Conservation (phyloP, 1,140 invertebrate genomes). For the Myzus persicae region DNA sequence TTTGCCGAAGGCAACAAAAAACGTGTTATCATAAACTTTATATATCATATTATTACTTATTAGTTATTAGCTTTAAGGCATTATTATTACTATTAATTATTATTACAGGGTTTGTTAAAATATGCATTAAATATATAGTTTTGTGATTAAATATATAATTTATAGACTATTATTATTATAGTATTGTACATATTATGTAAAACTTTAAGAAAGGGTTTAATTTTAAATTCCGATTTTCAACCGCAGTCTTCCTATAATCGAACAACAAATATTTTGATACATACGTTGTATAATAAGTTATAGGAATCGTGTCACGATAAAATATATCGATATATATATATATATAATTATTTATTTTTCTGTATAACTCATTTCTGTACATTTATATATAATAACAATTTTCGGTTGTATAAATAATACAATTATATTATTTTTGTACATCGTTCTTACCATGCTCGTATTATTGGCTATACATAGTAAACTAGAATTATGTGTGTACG, state of each 20-base stretch:
- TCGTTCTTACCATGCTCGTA: neutral
- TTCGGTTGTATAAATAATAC: neutral
- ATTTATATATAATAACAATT: neutral
- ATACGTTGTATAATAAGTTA: neutral
- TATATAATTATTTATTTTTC: too few relatives aligned
- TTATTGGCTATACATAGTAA: neutral
- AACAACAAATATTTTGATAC: neutral
- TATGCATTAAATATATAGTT: neutral
- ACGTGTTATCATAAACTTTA: too few relatives aligned
- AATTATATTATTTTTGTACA: neutral
- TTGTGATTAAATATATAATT: neutral
- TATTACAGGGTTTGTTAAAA: slow-evolving; percentile 27
- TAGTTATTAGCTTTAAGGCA: neutral
- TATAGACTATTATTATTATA: neutral
- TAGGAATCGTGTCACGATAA: neutral
- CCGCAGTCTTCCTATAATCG: neutral
- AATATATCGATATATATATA: neutral
- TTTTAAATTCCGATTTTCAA: neutral
- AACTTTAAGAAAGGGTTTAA: neutral
- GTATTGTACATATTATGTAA: neutral
- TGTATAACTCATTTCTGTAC: neutral
- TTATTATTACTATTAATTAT: slow-evolving; percentile 11
- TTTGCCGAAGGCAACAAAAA: neutral
- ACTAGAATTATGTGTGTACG: neutral
- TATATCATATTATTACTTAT: neutral